Conservation (phyloP, 1,140 invertebrate species). For the Pomacea maculata region DNA sequence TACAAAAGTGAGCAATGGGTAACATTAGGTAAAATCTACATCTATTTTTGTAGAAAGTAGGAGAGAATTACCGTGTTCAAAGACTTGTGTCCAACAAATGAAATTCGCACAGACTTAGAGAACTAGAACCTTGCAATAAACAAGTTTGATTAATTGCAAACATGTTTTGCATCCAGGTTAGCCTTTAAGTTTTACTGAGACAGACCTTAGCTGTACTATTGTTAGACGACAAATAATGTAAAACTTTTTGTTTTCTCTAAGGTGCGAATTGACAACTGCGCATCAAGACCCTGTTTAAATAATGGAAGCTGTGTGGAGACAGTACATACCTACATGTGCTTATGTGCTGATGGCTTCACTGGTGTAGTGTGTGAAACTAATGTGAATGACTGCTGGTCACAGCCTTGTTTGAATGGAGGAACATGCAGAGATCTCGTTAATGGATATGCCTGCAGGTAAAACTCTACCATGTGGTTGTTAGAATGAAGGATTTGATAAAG, state of each 20-base stretch:
- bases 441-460: constrained; percentile 31
- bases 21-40: background rate
- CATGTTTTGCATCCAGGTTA: too few relatives aligned
- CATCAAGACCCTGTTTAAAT: constrained; percentile 79
- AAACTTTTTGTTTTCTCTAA: too few relatives aligned
- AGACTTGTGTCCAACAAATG: background rate
- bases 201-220: too few relatives aligned
- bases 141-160: background rate
- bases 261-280: constrained; percentile 70
- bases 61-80: background rate
- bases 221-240: too few relatives aligned
- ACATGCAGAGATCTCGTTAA: constrained; percentile 29
- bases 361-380: constrained; percentile 33
- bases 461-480: too few relatives aligned
- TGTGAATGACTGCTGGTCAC: constrained; percentile 28
- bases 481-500: too few relatives aligned
- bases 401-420: constrained; percentile 34
- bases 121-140: background rate
- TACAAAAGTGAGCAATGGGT: background rate
- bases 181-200: too few relatives aligned
- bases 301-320: constrained; percentile 89
- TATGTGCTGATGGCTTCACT: constrained; percentile 36
- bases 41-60: background rate
- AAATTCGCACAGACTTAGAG: background rate
- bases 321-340: constrained; percentile 32